Base-by-base conservation (phyloP, 2,888 invertebrate genomes). In the Baronia brevicornis region DNA sequence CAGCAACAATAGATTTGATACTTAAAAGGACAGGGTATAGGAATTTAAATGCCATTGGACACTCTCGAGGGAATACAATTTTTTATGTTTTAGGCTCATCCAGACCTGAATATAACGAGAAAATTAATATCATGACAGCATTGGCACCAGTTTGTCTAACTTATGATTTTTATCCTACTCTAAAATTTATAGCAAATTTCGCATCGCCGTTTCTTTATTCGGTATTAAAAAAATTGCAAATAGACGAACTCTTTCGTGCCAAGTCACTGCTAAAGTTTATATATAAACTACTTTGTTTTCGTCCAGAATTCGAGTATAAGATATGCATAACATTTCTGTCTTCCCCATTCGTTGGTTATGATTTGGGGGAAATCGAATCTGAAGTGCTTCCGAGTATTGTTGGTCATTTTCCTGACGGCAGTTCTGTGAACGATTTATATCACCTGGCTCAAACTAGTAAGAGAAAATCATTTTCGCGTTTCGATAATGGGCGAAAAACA, bases 21-120 rank as follows among this genome's bases (percentile, higher is more conserved):
- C 38, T 71, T 1, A 29, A 43, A 1, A 28, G 38, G 3, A 90
- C 90, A 0, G 78, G 84, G 1, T 69, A 82, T 19, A 43, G 79
- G 1, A 71, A 87, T 34, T 42, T 93, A 1, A 86, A 86, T 46
- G 91, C 90, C 55, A 66, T 90, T 4, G 93, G 91, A 1, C 91
- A 92, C 57, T 93, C 91, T 4, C 87, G 86, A 64, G 93, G 93
- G 10, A 87, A 87, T 0, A 88, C 89, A 0, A 52, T 70, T 20
- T 88, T 86, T 46, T 89, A 80, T 41, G 85, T 86, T 0, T 79
- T 88, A 75, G 60, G 71, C 2, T 82, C 88, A 1, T 57, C 79
- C 18, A 63, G 57, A 13, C 87, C 89, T 0, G 84, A 87, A 33
- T 89, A 89, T 48, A 89, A 89, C 50, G 49, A 68, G 0, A 89